Conservation (phyloP, 1,140 invertebrate genomes). For the Lasioglossum albipes region DNA sequence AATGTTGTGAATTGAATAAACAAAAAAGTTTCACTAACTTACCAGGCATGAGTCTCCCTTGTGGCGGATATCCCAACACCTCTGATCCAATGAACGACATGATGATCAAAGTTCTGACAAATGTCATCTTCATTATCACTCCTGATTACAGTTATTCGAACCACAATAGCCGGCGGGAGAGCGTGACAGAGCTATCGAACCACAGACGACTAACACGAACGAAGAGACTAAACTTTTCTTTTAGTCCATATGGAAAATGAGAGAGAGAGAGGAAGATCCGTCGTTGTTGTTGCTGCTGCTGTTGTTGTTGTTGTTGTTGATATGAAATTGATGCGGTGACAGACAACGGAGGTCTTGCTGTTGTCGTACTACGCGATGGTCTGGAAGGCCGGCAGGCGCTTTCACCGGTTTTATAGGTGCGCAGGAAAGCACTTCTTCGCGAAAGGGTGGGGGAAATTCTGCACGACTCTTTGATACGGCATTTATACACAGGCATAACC, state of each 20-base stretch:
- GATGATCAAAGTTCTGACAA: slow-evolving; percentile 62
- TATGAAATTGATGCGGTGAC: slow-evolving; percentile 23
- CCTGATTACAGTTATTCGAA: slow-evolving; percentile 32
- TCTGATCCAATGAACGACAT: slow-evolving; percentile 61
- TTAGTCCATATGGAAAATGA: not conserved
- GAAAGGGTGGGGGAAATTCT: slow-evolving; percentile 64
- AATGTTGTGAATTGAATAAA: not conserved
- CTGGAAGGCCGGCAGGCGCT: slow-evolving; percentile 78
- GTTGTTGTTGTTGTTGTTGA: slow-evolving; percentile 29
- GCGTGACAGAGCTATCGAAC: not conserved
- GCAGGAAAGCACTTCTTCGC: slow-evolving; percentile 77
- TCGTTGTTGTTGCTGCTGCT: slow-evolving; percentile 22
- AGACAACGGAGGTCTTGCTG: slow-evolving; percentile 67
- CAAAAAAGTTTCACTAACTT: slow-evolving; percentile 22
- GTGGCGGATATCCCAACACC: slow-evolving; percentile 74
- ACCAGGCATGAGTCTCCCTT: slow-evolving; percentile 74
- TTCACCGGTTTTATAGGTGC: slow-evolving; percentile 80
- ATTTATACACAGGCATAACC: not conserved
- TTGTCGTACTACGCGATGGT: slow-evolving; percentile 76
- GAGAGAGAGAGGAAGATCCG: slow-evolving; percentile 5
- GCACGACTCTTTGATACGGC: slow-evolving; percentile 33
- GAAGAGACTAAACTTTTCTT: slow-evolving; percentile 3
- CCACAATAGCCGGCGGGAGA: slow-evolving; percentile 42
- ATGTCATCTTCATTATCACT: slow-evolving; percentile 69
- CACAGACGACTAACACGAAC: slow-evolving; percentile 13